Percentiles rank a stretch among this genome's conserved stretches.
These are phyloP conservation scores for Rhinoderma darwinii DNA, from an alignment of 2,113 vertebrate genomes.

Conservation along the genomic window DNA sequence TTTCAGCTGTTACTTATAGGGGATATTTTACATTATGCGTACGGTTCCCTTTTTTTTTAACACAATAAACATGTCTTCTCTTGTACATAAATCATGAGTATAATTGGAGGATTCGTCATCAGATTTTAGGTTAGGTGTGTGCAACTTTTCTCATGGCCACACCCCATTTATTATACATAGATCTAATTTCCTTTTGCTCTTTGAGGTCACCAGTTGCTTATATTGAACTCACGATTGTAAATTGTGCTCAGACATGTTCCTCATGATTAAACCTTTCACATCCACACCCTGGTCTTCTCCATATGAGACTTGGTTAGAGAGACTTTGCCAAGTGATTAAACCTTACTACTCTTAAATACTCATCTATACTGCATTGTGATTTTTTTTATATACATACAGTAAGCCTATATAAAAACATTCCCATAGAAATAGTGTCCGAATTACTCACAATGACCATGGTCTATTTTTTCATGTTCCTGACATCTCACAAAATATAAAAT, in stretches of 20 bases:
- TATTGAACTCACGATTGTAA: slow-evolving; percentile 43
- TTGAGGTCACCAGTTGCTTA: slow-evolving; percentile 57
- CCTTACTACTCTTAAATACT: not conserved
- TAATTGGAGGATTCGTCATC: slow-evolving; percentile 58
- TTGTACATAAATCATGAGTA: slow-evolving; percentile 47
- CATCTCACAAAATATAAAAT: too few species aligned
- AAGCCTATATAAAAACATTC: not conserved
- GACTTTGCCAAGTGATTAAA: not conserved
- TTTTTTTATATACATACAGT: not conserved
- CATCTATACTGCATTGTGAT: not conserved
- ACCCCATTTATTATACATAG: slow-evolving; percentile 54
- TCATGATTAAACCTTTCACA: slow-evolving; percentile 27
- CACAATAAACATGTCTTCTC: slow-evolving; percentile 26
- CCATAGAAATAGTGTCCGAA: too few species aligned
- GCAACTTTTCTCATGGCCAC: slow-evolving; percentile 55
- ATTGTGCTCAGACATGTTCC: slow-evolving; percentile 44
- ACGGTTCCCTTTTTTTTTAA: too few species aligned
- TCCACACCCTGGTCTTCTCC: slow-evolving; percentile 47
- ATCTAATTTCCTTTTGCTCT: slow-evolving; percentile 54
- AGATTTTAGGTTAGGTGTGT: slow-evolving; percentile 57
- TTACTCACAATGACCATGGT: too few species aligned
- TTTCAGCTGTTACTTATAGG: not conserved
- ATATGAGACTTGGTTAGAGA: slow-evolving; percentile 5
- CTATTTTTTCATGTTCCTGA: too few species aligned
- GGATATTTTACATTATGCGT: not conserved